phyloP scores from a whole-genome alignment of 2,888 invertebrate genomes.

The Oasisia sp. region DNA sequence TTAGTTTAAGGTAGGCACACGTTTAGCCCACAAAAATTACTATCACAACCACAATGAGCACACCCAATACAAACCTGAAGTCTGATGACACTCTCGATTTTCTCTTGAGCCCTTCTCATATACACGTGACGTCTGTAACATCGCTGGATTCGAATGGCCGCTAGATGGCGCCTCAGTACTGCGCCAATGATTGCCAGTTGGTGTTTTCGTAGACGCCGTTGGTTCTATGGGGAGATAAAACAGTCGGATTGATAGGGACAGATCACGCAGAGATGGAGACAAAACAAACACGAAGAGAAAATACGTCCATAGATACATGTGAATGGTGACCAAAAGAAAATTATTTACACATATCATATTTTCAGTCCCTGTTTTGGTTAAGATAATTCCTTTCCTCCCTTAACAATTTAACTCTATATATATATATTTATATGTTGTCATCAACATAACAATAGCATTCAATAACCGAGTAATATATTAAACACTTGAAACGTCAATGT shows the following conservation, averaged over 20 bases:
- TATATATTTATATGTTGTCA: background rate
- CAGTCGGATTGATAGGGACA: background rate
- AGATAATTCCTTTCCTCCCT: too few species aligned
- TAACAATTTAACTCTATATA: too few species aligned
- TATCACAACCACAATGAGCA: background rate
- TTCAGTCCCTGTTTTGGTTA: too few species aligned
- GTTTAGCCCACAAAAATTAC: background rate
- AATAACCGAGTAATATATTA: background rate
- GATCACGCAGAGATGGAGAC: background rate
- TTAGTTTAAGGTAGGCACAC: background rate
- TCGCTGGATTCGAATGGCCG: conserved; percentile 51
- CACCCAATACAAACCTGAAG: conserved; percentile 48
- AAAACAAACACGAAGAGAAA: background rate
- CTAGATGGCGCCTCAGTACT: conserved; percentile 39
- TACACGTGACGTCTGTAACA: conserved; percentile 45
- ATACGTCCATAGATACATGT: background rate
- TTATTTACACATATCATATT: background rate
- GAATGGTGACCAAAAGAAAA: background rate
- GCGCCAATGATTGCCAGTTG: background rate
- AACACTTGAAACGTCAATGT: too few species aligned
- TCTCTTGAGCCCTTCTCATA: conserved; percentile 43
- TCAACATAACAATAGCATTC: background rate
- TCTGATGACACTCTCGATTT: conserved; percentile 45
- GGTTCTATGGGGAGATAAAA: background rate
- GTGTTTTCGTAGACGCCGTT: background rate